phyloP scores from a whole-genome alignment of 2,888 invertebrate genomes.

The Cerceris rybyensis region DNA sequence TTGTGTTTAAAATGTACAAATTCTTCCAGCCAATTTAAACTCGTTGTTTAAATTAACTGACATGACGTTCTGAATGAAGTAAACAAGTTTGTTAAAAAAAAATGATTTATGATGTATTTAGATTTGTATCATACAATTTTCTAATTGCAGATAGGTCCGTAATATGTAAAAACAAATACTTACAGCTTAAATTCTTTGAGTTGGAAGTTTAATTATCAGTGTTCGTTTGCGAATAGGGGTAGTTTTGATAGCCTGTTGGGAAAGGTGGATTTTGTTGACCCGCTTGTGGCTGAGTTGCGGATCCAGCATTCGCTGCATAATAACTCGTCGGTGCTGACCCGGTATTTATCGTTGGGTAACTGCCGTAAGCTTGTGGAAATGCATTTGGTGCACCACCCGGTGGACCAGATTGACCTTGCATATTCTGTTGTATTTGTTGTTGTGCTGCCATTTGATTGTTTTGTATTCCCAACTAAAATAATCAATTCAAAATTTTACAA shows the following conservation, averaged over 20 bases:
- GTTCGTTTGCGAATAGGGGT: constrained; percentile 78
- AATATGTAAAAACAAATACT: constrained; percentile 62
- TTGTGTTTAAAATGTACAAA: neutral
- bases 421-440: constrained; percentile 76
- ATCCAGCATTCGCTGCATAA: constrained; percentile 74
- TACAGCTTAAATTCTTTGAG: constrained; percentile 68
- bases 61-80: neutral
- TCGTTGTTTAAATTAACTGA: neutral
- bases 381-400: constrained; percentile 73
- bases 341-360: constrained; percentile 79
- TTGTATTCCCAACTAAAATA: constrained; percentile 72
- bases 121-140: constrained; percentile 57
- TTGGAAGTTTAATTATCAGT: constrained; percentile 77
- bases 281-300: constrained; percentile 74
- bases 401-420: constrained; percentile 70
- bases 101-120: neutral
- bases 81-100: neutral
- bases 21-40: neutral
- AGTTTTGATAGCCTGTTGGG: constrained; percentile 79
- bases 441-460: constrained; percentile 76
- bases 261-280: constrained; percentile 79
- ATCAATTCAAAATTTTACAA: neutral
- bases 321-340: constrained; percentile 74
- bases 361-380: constrained; percentile 79
- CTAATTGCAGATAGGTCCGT: constrained; percentile 14